Base-by-base conservation (phyloP, 2,888 invertebrate species). In the Phasia obesa region DNA sequence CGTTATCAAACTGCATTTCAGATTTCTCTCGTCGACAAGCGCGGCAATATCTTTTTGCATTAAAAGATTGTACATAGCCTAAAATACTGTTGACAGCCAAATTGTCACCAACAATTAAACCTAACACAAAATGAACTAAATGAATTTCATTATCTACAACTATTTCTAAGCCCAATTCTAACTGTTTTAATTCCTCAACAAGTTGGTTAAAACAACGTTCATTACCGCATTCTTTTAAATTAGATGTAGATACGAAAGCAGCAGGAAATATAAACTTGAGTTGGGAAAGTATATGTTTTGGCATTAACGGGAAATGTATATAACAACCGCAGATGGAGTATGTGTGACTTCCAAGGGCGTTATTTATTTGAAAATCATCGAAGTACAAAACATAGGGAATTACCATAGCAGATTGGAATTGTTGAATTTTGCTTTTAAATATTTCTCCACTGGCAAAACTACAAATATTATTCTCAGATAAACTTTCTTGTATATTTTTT, bases 201-300 rank as follows among this genome's bases (percentile, higher is more conserved):
- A 85, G 51, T 17, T 71, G 44, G 62, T 79, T 27, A 53, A 85
- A 84, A 15, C 83, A 44, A 23, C 17, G 47, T 42, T 78, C 62
- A 69, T 80, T 84, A 23, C 86, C 86, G 71, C 69, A 82, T 17
- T 60, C 27, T 80, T 86, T 86, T 59, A 84, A 62, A 59, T 82
- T 65, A 11, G 35, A 44, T 23, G 77, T 75, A 47, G 83, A 49
- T 49, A 86, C 74, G 65, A 85, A 86, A 17, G 80, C 84, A 44
- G 38, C 78, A 21, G 76, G 67, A 71, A 85, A 86, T 49, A 85
- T 82, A 42, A 77, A 85, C 23, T 86, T 64, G 49, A 86, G 64
- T 64, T 84, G 81, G 2, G 84, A 86, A 9, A 81, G 49, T 13
- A 86, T 55, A 73, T 84, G 69, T 60, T 85, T 78, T 27, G 86